Percentiles rank a stretch among this genome's conserved stretches.
Evolutionary conservation across 2,797 vertebrate species (phyloP).

Genomic region (Lepilemur septentrionalis): DNA sequence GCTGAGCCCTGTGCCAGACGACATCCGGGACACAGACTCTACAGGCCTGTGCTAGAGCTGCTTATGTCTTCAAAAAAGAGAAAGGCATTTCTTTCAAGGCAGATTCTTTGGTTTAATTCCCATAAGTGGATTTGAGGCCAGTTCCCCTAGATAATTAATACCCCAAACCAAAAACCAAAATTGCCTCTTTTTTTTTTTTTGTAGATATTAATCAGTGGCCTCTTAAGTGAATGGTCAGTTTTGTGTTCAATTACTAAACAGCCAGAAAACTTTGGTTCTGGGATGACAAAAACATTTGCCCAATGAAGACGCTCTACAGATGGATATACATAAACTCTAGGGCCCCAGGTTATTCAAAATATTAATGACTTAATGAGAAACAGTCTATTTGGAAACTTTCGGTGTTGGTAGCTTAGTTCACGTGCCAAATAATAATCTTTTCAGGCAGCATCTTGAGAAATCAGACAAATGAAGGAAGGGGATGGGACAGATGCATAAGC

Average conservation of each 20-base stretch:
- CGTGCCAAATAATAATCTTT: not conserved
- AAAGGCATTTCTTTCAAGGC: not conserved
- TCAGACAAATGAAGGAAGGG: not conserved
- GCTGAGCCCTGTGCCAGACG: not conserved
- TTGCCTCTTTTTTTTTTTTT: not conserved
- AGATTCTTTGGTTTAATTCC: not conserved
- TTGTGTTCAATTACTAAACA: not conserved
- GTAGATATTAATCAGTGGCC: not conserved
- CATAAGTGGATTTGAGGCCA: not conserved
- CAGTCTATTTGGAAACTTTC: not conserved
- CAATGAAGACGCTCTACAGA: not conserved
- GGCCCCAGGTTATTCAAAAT: not conserved
- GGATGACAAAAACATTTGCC: not conserved
- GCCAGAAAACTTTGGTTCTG: not conserved
- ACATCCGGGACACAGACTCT: no score
- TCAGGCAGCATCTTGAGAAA: not conserved
- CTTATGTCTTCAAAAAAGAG: not conserved
- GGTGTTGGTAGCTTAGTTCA: not conserved
- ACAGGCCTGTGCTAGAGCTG: not conserved
- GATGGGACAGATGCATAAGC: not conserved
- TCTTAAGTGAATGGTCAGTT: not conserved
- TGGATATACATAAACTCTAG: not conserved
- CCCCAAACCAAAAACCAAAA: not conserved
- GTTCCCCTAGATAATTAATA: not conserved
- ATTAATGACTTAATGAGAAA: not conserved